A percentile compares a stretch with the other conserved stretches of the same genome.
Evolutionary conservation across 2,888 invertebrate genomes (phyloP).

Genomic region (Lordiphosa andalusiaca): DNA sequence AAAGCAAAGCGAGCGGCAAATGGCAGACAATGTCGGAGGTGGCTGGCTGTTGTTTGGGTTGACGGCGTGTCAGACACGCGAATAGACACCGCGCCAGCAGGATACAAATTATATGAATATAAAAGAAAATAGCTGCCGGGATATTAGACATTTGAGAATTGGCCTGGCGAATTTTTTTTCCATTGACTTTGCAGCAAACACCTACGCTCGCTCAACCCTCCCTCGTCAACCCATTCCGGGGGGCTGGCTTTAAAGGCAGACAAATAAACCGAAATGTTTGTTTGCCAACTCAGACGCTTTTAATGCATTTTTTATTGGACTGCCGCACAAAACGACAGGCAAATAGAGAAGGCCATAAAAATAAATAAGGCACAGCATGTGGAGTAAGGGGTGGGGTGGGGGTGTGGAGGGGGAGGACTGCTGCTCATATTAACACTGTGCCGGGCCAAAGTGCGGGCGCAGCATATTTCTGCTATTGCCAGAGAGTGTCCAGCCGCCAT

Average conservation of each 20-base stretch:
- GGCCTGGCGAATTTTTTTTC: conserved; percentile 65
- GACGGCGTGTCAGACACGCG: conserved; percentile 54
- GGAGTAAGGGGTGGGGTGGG: background rate
- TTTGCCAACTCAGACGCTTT: conserved; percentile 60
- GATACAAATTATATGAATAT: conserved; percentile 37
- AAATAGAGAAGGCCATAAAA: conserved; percentile 73
- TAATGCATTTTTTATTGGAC: conserved; percentile 72
- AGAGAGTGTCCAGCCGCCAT: conserved; percentile 68
- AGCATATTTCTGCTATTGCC: conserved; percentile 60
- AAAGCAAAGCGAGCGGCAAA: conserved; percentile 72
- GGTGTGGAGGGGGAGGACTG: conserved; percentile 16
- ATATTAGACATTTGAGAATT: conserved; percentile 76
- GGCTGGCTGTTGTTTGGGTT: conserved; percentile 21
- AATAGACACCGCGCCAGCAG: conserved; percentile 48
- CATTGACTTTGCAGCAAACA: conserved; percentile 57
- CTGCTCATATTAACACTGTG: conserved; percentile 59
- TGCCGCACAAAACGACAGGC: conserved; percentile 64
- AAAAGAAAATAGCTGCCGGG: conserved; percentile 56
- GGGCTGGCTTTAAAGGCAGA: conserved; percentile 36
- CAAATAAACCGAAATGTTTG: conserved; percentile 54
- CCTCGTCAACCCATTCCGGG: conserved; percentile 2
- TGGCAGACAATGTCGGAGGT: conserved; percentile 20
- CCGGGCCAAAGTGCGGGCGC: conserved; percentile 42
- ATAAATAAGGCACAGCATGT: conserved; percentile 60
- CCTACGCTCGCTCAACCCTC: background rate